These are phyloP conservation scores for Tetramorium simillimum DNA, from an alignment of 1,140 invertebrate species.

Conservation along the genomic window DNA sequence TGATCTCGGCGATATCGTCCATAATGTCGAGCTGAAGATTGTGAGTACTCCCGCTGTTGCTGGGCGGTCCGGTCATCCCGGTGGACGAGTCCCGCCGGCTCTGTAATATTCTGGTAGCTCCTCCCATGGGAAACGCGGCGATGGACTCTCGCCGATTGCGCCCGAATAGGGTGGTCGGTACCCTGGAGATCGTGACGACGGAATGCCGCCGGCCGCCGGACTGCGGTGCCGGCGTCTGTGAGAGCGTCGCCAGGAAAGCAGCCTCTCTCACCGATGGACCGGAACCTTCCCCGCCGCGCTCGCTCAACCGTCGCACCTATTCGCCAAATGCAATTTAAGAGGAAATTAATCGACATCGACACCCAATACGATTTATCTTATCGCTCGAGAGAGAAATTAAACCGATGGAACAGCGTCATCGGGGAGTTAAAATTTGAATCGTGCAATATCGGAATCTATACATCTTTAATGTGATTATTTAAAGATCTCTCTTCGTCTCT, in stretches of 20 bases:
- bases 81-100: constrained; percentile 85
- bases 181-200: constrained; percentile 93
- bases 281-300: constrained; percentile 90
- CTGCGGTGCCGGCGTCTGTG: constrained; percentile 89
- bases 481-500: background rate
- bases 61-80: constrained; percentile 87
- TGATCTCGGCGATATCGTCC: constrained; percentile 92
- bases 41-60: constrained; percentile 91
- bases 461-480: background rate
- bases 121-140: constrained; percentile 89
- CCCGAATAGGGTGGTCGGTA: constrained; percentile 91
- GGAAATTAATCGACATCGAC: background rate
- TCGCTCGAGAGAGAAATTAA: background rate
- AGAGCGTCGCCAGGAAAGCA: constrained; percentile 92
- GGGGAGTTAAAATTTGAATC: background rate
- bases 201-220: constrained; percentile 92
- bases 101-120: constrained; percentile 81
- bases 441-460: background rate
- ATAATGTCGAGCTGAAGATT: constrained; percentile 94
- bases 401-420: background rate
- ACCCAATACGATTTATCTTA: background rate
- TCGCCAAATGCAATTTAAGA: background rate
- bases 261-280: constrained; percentile 89
- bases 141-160: constrained; percentile 92
- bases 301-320: constrained; percentile 91